A percentile compares a stretch with the other conserved stretches of the same genome.
Conservation (phyloP, 2,888 invertebrate species). For the Hirtodrosophila confusa region DNA sequence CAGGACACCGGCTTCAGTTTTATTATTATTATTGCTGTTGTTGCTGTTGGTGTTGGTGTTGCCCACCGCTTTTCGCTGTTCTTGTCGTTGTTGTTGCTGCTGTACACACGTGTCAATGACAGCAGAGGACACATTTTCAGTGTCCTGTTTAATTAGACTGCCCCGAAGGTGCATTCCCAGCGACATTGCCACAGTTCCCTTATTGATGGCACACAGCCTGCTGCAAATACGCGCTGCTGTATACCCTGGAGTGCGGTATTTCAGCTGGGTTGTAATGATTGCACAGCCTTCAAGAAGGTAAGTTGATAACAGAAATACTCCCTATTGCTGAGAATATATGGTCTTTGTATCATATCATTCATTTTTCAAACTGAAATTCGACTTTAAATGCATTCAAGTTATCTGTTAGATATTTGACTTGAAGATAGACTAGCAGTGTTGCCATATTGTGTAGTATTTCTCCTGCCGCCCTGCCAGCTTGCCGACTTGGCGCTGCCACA, state of each 20-base stretch:
- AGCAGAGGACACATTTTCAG: constrained; percentile 74
- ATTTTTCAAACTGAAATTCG: no score
- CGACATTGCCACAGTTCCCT: constrained; percentile 29
- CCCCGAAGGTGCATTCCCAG: constrained; percentile 60
- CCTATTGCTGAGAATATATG: no score
- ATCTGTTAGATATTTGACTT: no score
- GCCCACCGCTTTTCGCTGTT: constrained; percentile 11
- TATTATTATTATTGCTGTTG: constrained; percentile 53
- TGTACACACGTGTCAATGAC: constrained; percentile 75
- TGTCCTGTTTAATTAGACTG: constrained; percentile 79
- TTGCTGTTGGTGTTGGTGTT: constrained; percentile 27
- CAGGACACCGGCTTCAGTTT: constrained; percentile 56
- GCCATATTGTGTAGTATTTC: no score
- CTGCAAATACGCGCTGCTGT: background rate
- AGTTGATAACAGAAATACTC: no score
- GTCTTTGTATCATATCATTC: no score
- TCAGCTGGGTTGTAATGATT: no score
- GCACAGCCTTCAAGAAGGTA: no score
- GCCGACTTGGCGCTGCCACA: no score
- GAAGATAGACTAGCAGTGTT: no score
- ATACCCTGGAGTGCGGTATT: constrained; percentile 2
- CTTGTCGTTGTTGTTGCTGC: constrained; percentile 33
- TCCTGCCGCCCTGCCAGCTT: no score
- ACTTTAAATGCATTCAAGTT: no score
- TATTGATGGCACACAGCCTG: constrained; percentile 34